Percentiles rank a stretch among this genome's conserved stretches.
These are phyloP conservation scores for Dicranocentrus wangi DNA, from an alignment of 2,888 invertebrate species.

Conservation along the genomic window DNA sequence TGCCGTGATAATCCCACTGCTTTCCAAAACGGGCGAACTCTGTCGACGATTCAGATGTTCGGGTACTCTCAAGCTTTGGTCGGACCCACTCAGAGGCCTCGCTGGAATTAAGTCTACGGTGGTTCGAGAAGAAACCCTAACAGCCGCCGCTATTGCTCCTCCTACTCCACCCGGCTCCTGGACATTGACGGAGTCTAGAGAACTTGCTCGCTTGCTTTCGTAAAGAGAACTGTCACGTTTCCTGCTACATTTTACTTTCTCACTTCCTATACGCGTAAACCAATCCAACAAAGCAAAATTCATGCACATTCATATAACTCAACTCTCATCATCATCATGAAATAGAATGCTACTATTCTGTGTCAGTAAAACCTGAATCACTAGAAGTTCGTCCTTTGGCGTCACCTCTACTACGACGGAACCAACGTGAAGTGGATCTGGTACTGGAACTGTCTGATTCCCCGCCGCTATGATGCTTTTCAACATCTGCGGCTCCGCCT, in stretches of 20 bases:
- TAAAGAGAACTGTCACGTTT: slow-evolving; percentile 62
- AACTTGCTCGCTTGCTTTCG: slow-evolving; percentile 69
- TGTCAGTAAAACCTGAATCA: slow-evolving; percentile 69
- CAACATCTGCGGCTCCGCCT: slow-evolving; percentile 42
- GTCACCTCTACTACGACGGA: slow-evolving; percentile 69
- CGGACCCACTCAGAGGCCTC: slow-evolving; percentile 72
- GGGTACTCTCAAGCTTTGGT: slow-evolving; percentile 71
- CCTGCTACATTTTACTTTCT: slow-evolving; percentile 66
- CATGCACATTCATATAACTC: no score
- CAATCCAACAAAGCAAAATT: no score
- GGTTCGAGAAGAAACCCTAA: background rate
- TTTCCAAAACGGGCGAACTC: slow-evolving; percentile 73
- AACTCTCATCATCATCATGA: no score
- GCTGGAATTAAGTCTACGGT: slow-evolving; percentile 74
- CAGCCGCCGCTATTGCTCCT: slow-evolving; percentile 73
- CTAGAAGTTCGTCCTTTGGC: slow-evolving; percentile 71
- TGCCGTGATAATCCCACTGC: slow-evolving; percentile 82
- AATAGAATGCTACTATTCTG: background rate
- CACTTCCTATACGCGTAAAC: slow-evolving; percentile 70
- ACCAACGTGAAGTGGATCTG: slow-evolving; percentile 72
- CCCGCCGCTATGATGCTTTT: slow-evolving; percentile 60
- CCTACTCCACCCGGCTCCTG: slow-evolving; percentile 65
- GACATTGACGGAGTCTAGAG: slow-evolving; percentile 70
- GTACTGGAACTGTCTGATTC: slow-evolving; percentile 67
- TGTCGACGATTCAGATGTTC: slow-evolving; percentile 71